Evolutionary conservation across 2,113 vertebrate genomes (phyloP), one percentile per base, ranked within the genome.

Genomic region (Anguilla rostrata): DNA sequence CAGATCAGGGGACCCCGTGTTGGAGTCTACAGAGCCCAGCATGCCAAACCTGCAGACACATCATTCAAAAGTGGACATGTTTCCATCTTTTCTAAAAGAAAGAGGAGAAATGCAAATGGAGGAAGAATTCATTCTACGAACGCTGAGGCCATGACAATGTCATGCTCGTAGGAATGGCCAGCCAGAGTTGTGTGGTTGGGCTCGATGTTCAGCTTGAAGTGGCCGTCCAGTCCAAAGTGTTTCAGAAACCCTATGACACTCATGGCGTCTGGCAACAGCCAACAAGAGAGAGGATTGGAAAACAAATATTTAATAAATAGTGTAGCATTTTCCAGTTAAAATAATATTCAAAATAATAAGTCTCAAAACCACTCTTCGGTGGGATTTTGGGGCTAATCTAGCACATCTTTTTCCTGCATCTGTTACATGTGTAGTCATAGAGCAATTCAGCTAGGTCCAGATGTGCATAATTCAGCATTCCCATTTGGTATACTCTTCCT

Each of bases 181-280:
- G 94, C 94, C 90, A 95, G 88, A 26, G 93, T 94, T 34, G 93
- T 95, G 92, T 94, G 93, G 91, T 94, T 95, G 87, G 94, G 94
- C 88, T 94, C 93, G 0, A 94, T 94, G 86, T 94, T 94, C 86
- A 95, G 83, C 89, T 94, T 95, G 18, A 95, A 94, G 89, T 95
- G 86, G 39, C 39, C 86, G 41, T 94, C 91, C 88, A 94, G 90
- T 46, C 89, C 89, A 18, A 90, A 94, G 86, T 93, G 92, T 89
- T 94, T 94, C 2, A 94, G 90, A 88, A 95, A 94, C 15, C 89
- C 93, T n/a, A 94, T 93, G 1, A 94, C 93, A 75, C 92, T 94
- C 94, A 95, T 93, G 0, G 93, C 93, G 88, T 94, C 93, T 94
- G 85, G 83, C 40, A 82, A n/a, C 22, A 22, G 43, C 79, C 81